Percentiles rank a stretch among this genome's conserved stretches.
Evolutionary conservation across 2,797 vertebrate genomes (phyloP).

Genomic region (Ctenosaura bakeri): DNA sequence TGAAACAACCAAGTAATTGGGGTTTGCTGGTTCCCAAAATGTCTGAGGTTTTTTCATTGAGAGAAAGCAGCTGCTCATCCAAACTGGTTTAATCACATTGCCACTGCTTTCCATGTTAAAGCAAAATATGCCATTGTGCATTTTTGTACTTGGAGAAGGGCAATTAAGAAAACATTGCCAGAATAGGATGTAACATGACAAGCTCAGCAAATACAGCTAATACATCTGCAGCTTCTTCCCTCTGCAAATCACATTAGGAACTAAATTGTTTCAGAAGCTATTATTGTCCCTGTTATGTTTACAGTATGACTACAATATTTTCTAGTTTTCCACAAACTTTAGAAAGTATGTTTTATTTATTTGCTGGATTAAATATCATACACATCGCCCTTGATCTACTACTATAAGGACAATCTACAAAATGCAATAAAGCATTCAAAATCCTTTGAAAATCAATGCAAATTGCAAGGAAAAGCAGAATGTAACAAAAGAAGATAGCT

Average conservation of each 20-base stretch:
- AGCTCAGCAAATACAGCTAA: slow-evolving; percentile 16
- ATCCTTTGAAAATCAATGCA: neutral
- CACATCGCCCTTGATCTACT: too few species aligned
- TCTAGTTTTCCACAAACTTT: neutral
- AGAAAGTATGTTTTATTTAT: neutral
- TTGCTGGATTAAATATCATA: neutral
- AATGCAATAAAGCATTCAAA: neutral
- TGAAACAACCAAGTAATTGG: slow-evolving; percentile 40
- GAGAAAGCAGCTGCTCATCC: slow-evolving; percentile 53
- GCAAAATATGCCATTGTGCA: neutral
- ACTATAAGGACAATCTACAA: too few species aligned
- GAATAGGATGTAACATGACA: slow-evolving; percentile 11
- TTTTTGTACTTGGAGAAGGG: neutral
- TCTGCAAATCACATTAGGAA: neutral
- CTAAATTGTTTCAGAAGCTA: neutral
- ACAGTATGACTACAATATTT: neutral
- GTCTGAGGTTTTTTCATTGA: slow-evolving; percentile 33
- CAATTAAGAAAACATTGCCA: neutral
- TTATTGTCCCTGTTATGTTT: neutral
- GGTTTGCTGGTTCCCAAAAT: slow-evolving; percentile 20
- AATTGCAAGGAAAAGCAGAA: neutral
- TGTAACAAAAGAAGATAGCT: neutral
- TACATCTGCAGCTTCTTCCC: neutral
- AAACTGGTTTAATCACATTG: slow-evolving; percentile 40
- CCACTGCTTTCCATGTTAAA: slow-evolving; percentile 15